Percentiles rank a stretch among this genome's conserved stretches.
phyloP scores from a whole-genome alignment of 2,113 vertebrate species.

The Solenodon paradoxus region DNA sequence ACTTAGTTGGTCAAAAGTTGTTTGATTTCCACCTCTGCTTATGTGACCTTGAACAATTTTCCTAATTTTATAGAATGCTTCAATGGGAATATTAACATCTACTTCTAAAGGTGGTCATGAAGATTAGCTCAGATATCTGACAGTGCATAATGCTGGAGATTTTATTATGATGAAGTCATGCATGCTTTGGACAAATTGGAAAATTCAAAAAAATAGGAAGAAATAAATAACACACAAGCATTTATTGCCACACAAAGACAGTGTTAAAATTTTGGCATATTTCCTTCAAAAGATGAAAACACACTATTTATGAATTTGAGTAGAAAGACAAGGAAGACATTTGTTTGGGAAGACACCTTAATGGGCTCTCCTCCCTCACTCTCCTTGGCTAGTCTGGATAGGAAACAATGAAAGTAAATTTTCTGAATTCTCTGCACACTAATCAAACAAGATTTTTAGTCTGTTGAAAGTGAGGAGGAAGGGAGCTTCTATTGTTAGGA shows the following conservation, averaged over 20 bases:
- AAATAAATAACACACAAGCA: slow-evolving; percentile 43
- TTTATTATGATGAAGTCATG: slow-evolving; percentile 54
- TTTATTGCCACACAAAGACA: slow-evolving; percentile 38
- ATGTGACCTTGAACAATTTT: slow-evolving; percentile 29
- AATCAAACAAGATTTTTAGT: background rate
- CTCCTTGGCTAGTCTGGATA: background rate
- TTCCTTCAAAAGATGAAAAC: slow-evolving; percentile 61
- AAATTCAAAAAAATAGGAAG: slow-evolving; percentile 54
- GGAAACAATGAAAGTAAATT: background rate
- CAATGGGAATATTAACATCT: background rate
- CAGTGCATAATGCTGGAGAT: slow-evolving; percentile 39
- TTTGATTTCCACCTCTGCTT: background rate
- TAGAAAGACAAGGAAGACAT: slow-evolving; percentile 24
- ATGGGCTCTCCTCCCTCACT: background rate
- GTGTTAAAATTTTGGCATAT: slow-evolving; percentile 52
- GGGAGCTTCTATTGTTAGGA: background rate
- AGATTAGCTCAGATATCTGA: slow-evolving; percentile 47
- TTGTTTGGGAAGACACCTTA: slow-evolving; percentile 55
- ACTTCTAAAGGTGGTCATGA: slow-evolving; percentile 20
- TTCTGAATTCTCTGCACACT: slow-evolving; percentile 5
- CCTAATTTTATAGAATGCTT: slow-evolving; percentile 1
- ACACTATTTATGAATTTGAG: slow-evolving; percentile 46
- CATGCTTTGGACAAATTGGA: slow-evolving; percentile 19
- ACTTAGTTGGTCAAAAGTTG: background rate
- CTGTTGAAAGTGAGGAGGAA: background rate